Percentiles rank a stretch among this genome's conserved stretches.
Conservation (phyloP, 2,888 invertebrate species). For the Tyria jacobaeae region DNA sequence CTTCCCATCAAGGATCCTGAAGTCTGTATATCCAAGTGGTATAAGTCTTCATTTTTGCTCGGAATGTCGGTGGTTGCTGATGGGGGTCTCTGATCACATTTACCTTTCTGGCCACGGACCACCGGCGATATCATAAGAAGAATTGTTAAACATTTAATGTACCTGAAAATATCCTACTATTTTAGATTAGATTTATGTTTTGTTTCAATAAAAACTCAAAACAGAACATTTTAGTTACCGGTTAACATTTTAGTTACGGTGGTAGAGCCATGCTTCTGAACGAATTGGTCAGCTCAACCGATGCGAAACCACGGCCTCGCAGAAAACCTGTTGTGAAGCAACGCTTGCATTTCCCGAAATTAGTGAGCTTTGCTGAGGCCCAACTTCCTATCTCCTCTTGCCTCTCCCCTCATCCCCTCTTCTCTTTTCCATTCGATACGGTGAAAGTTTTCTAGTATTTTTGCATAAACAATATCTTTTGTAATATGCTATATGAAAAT, state of each 20-base stretch:
- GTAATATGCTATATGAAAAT: neutral
- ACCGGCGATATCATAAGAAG: conserved; percentile 36
- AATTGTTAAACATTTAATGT: conserved; percentile 38
- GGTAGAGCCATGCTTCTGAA: too few species aligned
- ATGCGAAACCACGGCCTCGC: too few species aligned
- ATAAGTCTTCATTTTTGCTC: conserved; percentile 63
- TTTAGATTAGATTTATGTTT: neutral
- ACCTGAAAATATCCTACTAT: conserved; percentile 54
- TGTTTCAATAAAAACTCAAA: neutral
- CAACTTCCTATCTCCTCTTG: too few species aligned
- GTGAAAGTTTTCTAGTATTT: neutral
- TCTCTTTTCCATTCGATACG: neutral
- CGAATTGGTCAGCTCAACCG: too few species aligned
- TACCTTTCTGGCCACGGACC: conserved; percentile 51
- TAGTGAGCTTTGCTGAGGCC: too few species aligned
- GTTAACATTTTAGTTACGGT: too few species aligned
- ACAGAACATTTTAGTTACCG: too few species aligned
- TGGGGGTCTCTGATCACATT: conserved; percentile 74
- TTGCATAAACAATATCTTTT: neutral
- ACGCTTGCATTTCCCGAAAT: too few species aligned
- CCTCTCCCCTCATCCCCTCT: too few species aligned
- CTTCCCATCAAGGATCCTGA: conserved; percentile 40
- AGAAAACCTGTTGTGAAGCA: too few species aligned
- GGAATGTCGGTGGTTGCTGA: conserved; percentile 60
- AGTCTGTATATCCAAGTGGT: conserved; percentile 63